These are phyloP conservation scores for Epicauta chinensis DNA, from an alignment of 1,140 invertebrate genomes.

Conservation along the genomic window DNA sequence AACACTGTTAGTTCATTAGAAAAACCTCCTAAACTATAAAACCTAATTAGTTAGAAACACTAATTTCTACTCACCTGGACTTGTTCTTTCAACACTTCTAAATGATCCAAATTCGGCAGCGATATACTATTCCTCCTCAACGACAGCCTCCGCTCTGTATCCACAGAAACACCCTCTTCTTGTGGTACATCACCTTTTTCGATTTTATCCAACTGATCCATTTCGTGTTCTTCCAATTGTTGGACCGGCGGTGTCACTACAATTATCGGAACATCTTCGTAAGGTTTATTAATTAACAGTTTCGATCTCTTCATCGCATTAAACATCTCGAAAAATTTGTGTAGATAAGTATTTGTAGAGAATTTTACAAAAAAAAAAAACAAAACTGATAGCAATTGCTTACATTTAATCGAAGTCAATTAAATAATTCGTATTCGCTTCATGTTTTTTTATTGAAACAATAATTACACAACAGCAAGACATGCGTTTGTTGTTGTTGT, in stretches of 20 bases:
- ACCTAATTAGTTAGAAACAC: too few relatives aligned
- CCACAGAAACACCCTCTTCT: background rate
- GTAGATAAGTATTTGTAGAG: too few relatives aligned
- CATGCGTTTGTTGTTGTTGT: too few relatives aligned
- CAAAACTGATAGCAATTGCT: too few relatives aligned
- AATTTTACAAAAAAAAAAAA: too few relatives aligned
- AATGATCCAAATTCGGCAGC: constrained; percentile 35
- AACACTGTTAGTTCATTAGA: too few relatives aligned
- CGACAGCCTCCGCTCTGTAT: background rate
- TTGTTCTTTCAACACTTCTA: constrained; percentile 22
- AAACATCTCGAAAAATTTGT: too few relatives aligned
- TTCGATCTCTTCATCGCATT: too few relatives aligned
- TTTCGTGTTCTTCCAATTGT: background rate
- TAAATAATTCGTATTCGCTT: constrained; percentile 8
- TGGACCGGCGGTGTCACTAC: constrained; percentile 5
- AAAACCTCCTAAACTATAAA: too few relatives aligned
- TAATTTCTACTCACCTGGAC: constrained; percentile 22
- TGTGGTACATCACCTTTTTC: background rate
- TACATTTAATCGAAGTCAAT: constrained; percentile 3
- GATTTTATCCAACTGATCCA: background rate
- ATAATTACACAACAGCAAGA: constrained; percentile 2
- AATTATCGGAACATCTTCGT: constrained; percentile 13
- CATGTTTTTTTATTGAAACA: constrained; percentile 2
- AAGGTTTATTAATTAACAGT: background rate
- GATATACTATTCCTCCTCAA: constrained; percentile 35